Evolutionary conservation across 2,888 invertebrate genomes (phyloP).

Genomic region (Zygogramma bicolorata): DNA sequence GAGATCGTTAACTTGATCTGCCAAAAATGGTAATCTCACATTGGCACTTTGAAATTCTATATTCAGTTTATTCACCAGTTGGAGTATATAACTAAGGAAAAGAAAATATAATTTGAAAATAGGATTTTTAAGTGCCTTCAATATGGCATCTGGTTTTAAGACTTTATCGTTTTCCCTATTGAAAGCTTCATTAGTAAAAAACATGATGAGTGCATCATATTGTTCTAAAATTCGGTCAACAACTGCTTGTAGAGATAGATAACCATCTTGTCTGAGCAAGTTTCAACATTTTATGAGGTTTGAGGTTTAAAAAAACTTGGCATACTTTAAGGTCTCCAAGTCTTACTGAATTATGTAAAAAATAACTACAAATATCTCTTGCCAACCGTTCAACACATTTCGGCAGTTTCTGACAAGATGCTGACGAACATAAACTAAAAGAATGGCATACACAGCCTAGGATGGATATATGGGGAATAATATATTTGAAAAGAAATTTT

Average conservation of each 20-base stretch:
- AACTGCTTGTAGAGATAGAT: slow-evolving; percentile 21
- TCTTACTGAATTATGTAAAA: not conserved
- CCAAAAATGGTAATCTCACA: not conserved
- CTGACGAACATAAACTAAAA: not conserved
- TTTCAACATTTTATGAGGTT: slow-evolving; percentile 25
- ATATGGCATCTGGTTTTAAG: not conserved
- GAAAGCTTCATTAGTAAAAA: slow-evolving; percentile 22
- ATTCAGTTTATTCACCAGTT: slow-evolving; percentile 23
- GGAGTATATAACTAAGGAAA: not conserved
- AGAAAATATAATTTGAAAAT: not conserved
- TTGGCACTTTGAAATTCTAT: slow-evolving; percentile 24
- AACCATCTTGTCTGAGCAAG: slow-evolving; percentile 26
- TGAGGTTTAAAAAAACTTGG: slow-evolving; percentile 27
- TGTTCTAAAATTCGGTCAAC: slow-evolving; percentile 23
- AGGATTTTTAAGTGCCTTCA: not conserved
- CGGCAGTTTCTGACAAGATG: not conserved
- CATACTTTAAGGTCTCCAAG: not conserved
- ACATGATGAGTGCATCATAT: slow-evolving; percentile 17
- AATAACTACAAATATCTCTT: not conserved
- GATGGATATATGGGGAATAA: not conserved
- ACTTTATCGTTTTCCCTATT: not conserved
- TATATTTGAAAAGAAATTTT: not conserved
- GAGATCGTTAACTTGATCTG: not conserved
- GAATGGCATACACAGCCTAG: not conserved
- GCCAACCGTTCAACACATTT: not conserved